A percentile compares a stretch with the other conserved stretches of the same genome.
Evolutionary conservation across 2,113 vertebrate genomes (phyloP).

Genomic region (Pygathrix nemaeus): DNA sequence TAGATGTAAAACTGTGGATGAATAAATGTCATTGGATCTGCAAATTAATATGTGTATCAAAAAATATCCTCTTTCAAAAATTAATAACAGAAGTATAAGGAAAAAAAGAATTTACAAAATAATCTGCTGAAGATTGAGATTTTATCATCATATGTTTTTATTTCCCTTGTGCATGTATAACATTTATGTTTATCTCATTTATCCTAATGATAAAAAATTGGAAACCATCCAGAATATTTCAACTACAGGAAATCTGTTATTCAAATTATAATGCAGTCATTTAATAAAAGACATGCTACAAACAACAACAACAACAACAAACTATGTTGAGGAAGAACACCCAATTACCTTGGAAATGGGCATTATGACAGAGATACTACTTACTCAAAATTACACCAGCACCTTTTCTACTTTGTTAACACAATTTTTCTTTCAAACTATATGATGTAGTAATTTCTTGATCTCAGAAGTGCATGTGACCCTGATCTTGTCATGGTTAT

Average conservation of each 20-base stretch:
- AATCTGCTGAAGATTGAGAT: neutral
- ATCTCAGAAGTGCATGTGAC: neutral
- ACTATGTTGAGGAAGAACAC: neutral
- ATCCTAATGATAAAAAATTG: neutral
- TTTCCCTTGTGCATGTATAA: neutral
- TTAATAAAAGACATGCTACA: neutral
- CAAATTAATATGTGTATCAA: neutral
- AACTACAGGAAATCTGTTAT: neutral
- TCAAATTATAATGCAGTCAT: neutral
- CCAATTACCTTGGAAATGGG: neutral
- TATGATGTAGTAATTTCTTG: neutral
- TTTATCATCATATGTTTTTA: neutral
- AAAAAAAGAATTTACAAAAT: neutral
- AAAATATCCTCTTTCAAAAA: neutral
- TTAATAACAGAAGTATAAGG: neutral
- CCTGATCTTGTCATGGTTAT: neutral
- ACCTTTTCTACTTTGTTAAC: neutral
- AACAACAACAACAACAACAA: neutral
- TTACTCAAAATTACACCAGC: neutral
- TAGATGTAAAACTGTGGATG: neutral
- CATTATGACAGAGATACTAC: neutral
- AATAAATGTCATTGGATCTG: neutral
- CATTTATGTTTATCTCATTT: neutral
- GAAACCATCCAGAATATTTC: neutral
- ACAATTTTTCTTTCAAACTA: neutral